Base-by-base conservation (phyloP, 2,888 invertebrate genomes). In the Baccha elongata region DNA sequence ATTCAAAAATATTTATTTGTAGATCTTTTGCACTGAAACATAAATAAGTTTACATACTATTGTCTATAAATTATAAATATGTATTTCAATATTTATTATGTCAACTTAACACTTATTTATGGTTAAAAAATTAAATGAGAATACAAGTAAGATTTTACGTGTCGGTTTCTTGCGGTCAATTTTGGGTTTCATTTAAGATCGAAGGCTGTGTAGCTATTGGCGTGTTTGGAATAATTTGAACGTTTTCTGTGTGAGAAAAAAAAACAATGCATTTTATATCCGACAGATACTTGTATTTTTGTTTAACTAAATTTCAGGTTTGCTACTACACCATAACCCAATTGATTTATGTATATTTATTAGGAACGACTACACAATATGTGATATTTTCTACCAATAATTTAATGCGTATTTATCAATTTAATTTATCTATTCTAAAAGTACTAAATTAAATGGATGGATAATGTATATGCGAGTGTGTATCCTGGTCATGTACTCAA, bases 211-310 rank as follows among this genome's bases (percentile, higher is more conserved):
- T 58, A 29, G 64, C 17, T 69, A 68, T 68, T 42, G 68, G 55
- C 68, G 74, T 37, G 42, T 35, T 68, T 64, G 62, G 10, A 40
- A 23, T 58, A 55, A 64, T 74, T n/a, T 52, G 42, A 55, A 48
- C 64, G 62, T 69, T 69, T 35, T 64, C 80, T 80, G 80, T 53
- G 58, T 80, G 44, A 74, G 68, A 74, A 55, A 79, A 79, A 79
- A 64, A 21, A 72, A 48, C 73, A n/a, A n/a, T 67, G 50, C 67
- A 62, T 52, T 52, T 72, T 42, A 44, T 55, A 65, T 58, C 40
- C 48, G 26, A 44, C 62, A 23, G 40, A 29, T 29, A 48, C 19
- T 62, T 21, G 21, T 23, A 37, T 23, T 55, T 21, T 21, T 13
- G 2, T 52, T 60, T 35, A 40, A 52, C 40, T 40, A 26, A 42